Evolutionary conservation across 2,888 invertebrate genomes (phyloP), one percentile per base, ranked within the genome.

Genomic region (Scaptomyza parva): DNA sequence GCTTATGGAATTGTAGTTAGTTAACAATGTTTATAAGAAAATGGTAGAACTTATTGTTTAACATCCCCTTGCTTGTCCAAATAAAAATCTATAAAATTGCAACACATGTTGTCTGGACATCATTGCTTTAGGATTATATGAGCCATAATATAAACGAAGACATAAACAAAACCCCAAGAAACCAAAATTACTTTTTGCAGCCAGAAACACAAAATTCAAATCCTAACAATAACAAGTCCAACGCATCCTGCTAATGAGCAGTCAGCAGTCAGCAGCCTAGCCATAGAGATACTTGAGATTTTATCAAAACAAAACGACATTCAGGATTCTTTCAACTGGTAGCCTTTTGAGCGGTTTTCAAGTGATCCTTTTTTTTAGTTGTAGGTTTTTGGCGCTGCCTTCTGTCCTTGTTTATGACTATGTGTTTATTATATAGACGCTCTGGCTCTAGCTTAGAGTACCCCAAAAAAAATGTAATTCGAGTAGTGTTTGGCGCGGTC

Each of bases 221-320:
- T 69, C 77, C 66, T 73, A 63, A 66, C 80, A 76, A 74, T 63
- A 67, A 63, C 66, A 52, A 44, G 51, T 45, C 50, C n/a, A n/a
- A 37, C 28, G 68, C 54, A 52, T 52, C 28, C 67, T 70, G 75
- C 64, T 78, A 82, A 81, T 78, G 81, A 81, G 70, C 48, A 28
- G 62, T 51, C 51, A 81, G 70, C 48, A 28, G 62, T 51, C 51
- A 20, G 40, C 18, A 9, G 52, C n/a, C 50, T 40, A 48, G 60
- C 28, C 62, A 45, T 61, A 20, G 24, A 54, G 84, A 77, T 86
- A 84, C 73, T 86, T 84, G 86, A 85, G 86, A 85, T 86, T 71
- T 85, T 86, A 85, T 85, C 84, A 85, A 86, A 85, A 85, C 84
- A 85, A 76, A 70, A 61, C 51, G 53, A 65, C 68, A 68, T 54